A percentile compares a stretch with the other conserved stretches of the same genome.
phyloP scores from a whole-genome alignment of 2,797 vertebrate species.

The Manis pentadactyla region DNA sequence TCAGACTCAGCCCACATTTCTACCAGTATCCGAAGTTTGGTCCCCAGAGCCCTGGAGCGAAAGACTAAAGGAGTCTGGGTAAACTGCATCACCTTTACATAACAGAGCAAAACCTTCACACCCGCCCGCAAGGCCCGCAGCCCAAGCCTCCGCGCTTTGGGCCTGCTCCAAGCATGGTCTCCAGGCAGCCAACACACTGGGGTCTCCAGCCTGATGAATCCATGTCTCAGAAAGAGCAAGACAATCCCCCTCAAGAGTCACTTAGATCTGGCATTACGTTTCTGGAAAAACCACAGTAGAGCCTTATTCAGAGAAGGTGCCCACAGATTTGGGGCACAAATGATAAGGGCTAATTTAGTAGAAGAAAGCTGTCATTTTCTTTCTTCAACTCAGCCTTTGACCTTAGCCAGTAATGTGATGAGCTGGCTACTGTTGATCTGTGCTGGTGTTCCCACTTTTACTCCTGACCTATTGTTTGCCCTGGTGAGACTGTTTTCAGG shows the following conservation, averaged over 20 bases:
- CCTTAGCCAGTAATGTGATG: not conserved
- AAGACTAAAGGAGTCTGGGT: not conserved
- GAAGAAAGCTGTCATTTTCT: slow-evolving; percentile 35
- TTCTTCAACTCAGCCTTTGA: slow-evolving; percentile 38
- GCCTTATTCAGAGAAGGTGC: not conserved
- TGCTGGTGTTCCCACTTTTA: not conserved
- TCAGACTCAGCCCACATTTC: not conserved
- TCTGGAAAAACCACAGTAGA: not conserved
- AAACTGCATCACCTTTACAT: not conserved
- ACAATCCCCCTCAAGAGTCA: not conserved
- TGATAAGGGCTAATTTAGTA: not conserved
- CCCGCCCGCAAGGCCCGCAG: not conserved
- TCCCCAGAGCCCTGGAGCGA: not conserved
- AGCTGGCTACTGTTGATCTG: not conserved
- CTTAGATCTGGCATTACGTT: not conserved
- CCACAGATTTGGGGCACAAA: not conserved
- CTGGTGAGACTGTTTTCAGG: slow-evolving; percentile 41
- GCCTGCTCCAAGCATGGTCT: not conserved
- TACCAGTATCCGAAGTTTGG: not conserved
- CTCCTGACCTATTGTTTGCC: not conserved
- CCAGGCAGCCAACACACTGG: not conserved
- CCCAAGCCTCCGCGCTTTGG: not conserved
- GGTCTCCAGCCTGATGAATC: not conserved
- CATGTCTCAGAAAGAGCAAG: slow-evolving; percentile 27
- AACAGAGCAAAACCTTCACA: not conserved